These are phyloP conservation scores for Standfussiana lucernea DNA, from an alignment of 2,888 invertebrate species.

Conservation along the genomic window DNA sequence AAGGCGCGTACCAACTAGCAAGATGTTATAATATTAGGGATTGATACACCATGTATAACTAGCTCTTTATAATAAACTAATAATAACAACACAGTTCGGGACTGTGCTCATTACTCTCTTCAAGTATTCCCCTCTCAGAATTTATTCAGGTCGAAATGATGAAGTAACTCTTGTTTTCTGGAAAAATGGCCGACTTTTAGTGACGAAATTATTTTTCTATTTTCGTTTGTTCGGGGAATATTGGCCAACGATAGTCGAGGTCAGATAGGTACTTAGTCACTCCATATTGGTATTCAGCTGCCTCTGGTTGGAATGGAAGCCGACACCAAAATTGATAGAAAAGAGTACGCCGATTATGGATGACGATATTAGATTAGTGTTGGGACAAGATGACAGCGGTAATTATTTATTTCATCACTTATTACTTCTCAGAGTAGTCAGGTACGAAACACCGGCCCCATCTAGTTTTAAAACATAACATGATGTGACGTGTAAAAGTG, in stretches of 20 bases:
- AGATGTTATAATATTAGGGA: too few species aligned
- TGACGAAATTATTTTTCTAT: constrained; percentile 17
- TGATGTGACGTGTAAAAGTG: too few species aligned
- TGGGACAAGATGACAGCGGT: too few species aligned
- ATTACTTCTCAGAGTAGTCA: too few species aligned
- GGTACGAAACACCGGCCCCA: too few species aligned
- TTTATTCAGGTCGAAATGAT: constrained; percentile 63
- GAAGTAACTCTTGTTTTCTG: constrained; percentile 29
- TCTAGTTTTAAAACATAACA: too few species aligned
- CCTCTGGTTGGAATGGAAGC: background rate
- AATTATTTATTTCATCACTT: too few species aligned
- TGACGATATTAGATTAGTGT: too few species aligned
- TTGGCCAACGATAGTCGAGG: background rate
- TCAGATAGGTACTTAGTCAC: background rate
- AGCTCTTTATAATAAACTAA: constrained; percentile 59
- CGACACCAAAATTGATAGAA: background rate
- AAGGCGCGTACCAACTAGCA: too few species aligned
- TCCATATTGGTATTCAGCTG: background rate
- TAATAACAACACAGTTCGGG: constrained; percentile 47
- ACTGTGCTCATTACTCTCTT: constrained; percentile 53
- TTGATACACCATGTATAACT: too few species aligned
- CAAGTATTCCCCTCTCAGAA: constrained; percentile 56
- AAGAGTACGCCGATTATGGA: background rate
- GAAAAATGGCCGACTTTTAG: constrained; percentile 11
- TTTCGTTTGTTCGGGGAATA: constrained; percentile 3